phyloP scores from a whole-genome alignment of 2,888 invertebrate genomes.

The Spialia ferax region DNA sequence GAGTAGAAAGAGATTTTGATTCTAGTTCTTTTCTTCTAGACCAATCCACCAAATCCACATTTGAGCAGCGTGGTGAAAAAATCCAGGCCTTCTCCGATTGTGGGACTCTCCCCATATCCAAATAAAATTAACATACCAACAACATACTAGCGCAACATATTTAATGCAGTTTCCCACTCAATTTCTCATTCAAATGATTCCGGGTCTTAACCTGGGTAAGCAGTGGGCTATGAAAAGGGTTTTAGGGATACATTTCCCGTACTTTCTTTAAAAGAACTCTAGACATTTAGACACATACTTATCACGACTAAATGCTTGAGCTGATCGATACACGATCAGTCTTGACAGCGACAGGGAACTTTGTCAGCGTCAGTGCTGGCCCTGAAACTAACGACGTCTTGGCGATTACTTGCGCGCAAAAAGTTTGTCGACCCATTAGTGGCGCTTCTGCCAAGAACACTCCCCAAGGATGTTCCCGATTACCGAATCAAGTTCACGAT shows the following conservation, averaged over 20 bases:
- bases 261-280: neutral
- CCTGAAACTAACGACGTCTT: conserved; percentile 24
- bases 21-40: too few species aligned
- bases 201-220: too few species aligned
- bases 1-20: neutral
- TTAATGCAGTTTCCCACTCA: too few species aligned
- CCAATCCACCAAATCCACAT: too few species aligned
- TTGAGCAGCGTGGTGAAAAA: too few species aligned
- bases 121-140: too few species aligned
- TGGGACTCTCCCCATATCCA: too few species aligned
- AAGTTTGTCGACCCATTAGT: conserved; percentile 24
- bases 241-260: too few species aligned
- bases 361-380: neutral
- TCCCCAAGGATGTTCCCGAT: neutral
- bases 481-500: neutral
- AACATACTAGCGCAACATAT: too few species aligned
- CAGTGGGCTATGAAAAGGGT: too few species aligned
- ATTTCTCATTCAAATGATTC: too few species aligned
- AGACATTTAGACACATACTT: neutral
- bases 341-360: conserved; percentile 11
- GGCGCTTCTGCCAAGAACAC: conserved; percentile 14
- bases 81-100: too few species aligned
- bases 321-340: neutral
- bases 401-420: conserved; percentile 10
- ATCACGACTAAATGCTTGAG: neutral